Evolutionary conservation across 2,113 vertebrate species (phyloP).

Genomic region (Myotis lucifugus): DNA sequence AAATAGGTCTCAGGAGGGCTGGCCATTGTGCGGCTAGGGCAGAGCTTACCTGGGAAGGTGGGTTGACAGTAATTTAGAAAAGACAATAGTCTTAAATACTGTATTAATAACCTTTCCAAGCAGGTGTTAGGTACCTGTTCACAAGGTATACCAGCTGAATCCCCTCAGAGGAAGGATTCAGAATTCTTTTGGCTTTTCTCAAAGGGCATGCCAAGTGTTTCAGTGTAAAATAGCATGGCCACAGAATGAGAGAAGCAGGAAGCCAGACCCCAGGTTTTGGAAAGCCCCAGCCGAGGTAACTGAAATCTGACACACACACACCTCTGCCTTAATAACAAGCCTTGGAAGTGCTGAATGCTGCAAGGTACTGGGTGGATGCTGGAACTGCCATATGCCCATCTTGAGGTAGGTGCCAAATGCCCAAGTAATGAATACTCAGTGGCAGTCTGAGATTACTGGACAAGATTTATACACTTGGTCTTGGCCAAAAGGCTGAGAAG

Average conservation of each 20-base stretch:
- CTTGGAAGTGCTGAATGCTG: neutral
- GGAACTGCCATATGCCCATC: neutral
- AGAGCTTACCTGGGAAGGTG: neutral
- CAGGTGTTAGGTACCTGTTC: neutral
- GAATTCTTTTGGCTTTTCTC: neutral
- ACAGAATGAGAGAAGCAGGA: neutral
- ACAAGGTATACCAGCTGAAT: neutral
- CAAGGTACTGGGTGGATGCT: too few species aligned
- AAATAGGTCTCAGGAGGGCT: neutral
- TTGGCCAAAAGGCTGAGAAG: too few species aligned
- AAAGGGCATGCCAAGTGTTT: neutral
- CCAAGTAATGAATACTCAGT: neutral
- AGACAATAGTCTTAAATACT: neutral
- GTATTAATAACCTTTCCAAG: neutral
- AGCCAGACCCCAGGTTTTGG: neutral
- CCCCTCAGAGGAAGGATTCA: neutral
- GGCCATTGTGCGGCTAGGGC: slow-evolving; percentile 26
- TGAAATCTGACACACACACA: neutral
- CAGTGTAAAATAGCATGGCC: neutral
- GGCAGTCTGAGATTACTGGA: neutral
- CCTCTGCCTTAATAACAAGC: neutral
- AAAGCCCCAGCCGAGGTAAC: neutral
- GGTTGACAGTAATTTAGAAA: neutral
- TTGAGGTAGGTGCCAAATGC: neutral
- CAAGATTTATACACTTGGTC: neutral